Evolutionary conservation across 2,888 invertebrate species (phyloP), one percentile per base, ranked within the genome.

Genomic region (Horisme vitalbata): DNA sequence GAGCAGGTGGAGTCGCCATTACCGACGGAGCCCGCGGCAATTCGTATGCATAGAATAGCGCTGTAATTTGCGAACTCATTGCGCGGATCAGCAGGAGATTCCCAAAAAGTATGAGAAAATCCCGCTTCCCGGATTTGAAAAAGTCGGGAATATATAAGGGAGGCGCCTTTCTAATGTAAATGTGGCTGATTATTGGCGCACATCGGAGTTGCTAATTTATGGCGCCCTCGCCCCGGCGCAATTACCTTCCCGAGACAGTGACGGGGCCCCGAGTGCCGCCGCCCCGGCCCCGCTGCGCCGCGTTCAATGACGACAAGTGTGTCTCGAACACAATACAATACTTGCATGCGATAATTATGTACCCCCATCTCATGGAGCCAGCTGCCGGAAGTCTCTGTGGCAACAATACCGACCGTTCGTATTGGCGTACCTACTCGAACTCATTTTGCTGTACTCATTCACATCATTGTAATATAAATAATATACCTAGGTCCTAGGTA

Each of bases 1-100:
- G 12, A 26, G 10, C 32, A 36, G 30, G 44, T 28, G 18, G n/a
- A 33, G 21, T 21, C 1, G 21, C 23, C 23, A 23, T 4, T 11
- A 26, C 5, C 26, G 3, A 13, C 38, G 6, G 18, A n/a, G 31
- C n/a, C n/a, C 26, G 6, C 23, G 30, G 27, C 26, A 21, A 23
- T 81, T 79, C 68, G 72, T 79, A 82, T 81, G 80, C 82, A 78
- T 75, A 52, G 75, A 71, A 71, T 73, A 73, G 71, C 71, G 64
- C 67, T 50, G 67, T 79, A 71, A 79, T 81, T 79, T 79, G 75
- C 70, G 69, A 74, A 70, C 71, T 77, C 73, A 75, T 78, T 71
- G 76, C 74, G 61, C 58, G 76, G 77, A 76, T 80, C 72, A 74
- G 66, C 68, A 68, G 68, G 61, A 72, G 73, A 74, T 79, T 77